Percentiles rank a stretch among this genome's conserved stretches.
These are phyloP conservation scores for Hetaerina titia DNA, from an alignment of 2,888 invertebrate species.

Conservation along the genomic window DNA sequence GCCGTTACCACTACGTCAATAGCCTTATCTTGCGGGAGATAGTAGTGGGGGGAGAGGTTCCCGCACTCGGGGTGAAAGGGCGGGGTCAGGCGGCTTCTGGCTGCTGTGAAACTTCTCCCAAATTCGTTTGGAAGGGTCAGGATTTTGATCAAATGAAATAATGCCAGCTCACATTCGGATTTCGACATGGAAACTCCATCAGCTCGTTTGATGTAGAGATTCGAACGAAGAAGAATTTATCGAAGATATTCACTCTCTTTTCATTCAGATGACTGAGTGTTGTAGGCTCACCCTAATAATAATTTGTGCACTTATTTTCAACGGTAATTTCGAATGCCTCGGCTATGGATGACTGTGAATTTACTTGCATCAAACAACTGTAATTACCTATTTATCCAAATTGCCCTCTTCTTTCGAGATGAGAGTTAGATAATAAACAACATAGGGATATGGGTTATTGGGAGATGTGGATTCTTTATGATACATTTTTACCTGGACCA, in stretches of 20 bases:
- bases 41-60: background rate
- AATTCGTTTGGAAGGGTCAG: conserved; percentile 61
- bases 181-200: conserved; percentile 53
- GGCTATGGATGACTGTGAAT: background rate
- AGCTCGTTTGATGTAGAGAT: background rate
- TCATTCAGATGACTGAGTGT: no score
- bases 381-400: background rate
- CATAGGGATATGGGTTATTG: background rate
- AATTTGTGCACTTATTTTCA: no score
- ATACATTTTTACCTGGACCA: background rate
- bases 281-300: no score
- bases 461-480: background rate
- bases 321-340: no score
- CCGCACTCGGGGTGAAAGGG: conserved; percentile 13
- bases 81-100: conserved; percentile 27
- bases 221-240: conserved; percentile 7
- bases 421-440: background rate
- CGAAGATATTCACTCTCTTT: background rate
- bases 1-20: conserved; percentile 7
- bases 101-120: background rate
- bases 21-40: background rate
- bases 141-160: conserved; percentile 27
- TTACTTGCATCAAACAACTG: background rate
- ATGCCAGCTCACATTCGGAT: background rate
- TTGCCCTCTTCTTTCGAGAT: background rate